Evolutionary conservation across 2,113 vertebrate genomes (phyloP).

Genomic region (Podarcis muralis): DNA sequence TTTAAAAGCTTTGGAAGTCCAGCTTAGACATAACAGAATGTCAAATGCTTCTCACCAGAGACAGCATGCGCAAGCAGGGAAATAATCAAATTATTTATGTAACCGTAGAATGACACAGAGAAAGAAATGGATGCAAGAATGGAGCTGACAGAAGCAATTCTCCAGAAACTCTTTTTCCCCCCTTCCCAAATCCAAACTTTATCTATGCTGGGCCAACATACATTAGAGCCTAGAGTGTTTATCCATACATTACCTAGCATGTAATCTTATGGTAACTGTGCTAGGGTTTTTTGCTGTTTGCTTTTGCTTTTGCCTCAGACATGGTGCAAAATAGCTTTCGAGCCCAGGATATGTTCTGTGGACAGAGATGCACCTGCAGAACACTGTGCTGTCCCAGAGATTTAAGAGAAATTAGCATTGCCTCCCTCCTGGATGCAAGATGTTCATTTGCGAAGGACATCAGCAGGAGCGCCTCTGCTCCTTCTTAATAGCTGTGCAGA

Average conservation of each 20-base stretch:
- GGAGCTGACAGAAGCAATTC: background rate
- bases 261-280: background rate
- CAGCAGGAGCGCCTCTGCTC: background rate
- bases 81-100: background rate
- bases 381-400: background rate
- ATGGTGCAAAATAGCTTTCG: background rate
- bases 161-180: background rate
- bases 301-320: background rate
- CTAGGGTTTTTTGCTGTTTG: background rate
- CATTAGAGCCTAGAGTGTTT: background rate
- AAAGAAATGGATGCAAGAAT: background rate
- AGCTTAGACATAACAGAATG: background rate
- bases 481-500: background rate
- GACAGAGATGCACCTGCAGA: background rate
- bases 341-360: background rate
- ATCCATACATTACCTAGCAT: background rate
- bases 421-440: too few species aligned
- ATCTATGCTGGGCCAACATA: background rate
- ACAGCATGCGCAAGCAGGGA: background rate
- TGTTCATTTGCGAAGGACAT: background rate
- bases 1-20: background rate
- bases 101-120: background rate
- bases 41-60: background rate
- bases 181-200: background rate
- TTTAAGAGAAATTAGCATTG: background rate